Evolutionary conservation across 2,888 invertebrate genomes (phyloP).

Genomic region (Yponomeuta plumbellus): DNA sequence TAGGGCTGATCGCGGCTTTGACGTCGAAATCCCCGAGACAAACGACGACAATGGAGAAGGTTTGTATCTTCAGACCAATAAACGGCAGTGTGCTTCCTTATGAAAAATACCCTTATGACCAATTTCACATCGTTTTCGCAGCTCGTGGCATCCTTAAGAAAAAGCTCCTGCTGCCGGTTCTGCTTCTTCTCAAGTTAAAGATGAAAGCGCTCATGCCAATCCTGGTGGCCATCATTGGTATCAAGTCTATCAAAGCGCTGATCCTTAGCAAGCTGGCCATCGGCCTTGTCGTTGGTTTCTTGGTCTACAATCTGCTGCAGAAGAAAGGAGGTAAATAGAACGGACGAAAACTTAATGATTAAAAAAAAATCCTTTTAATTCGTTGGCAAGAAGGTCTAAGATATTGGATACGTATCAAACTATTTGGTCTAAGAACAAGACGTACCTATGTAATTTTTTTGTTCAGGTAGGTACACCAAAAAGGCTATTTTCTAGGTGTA

Average conservation of each 20-base stretch:
- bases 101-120: neutral
- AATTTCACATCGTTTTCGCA: conserved; percentile 43
- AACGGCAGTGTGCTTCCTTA: neutral
- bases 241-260: conserved; percentile 89
- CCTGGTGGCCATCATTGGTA: conserved; percentile 84
- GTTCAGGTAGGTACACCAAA: too few relatives aligned
- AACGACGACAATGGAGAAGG: conserved; percentile 72
- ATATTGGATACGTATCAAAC: too few relatives aligned
- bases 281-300: conserved; percentile 86
- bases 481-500: too few relatives aligned
- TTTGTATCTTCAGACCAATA: neutral
- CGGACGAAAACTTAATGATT: too few relatives aligned
- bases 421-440: too few relatives aligned
- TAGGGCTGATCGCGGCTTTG: conserved; percentile 80
- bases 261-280: conserved; percentile 90
- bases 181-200: conserved; percentile 88
- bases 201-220: conserved; percentile 90
- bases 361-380: neutral
- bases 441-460: too few relatives aligned
- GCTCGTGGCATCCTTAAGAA: conserved; percentile 89
- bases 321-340: conserved; percentile 85
- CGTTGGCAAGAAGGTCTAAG: too few relatives aligned
- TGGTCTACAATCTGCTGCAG: conserved; percentile 83
- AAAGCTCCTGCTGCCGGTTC: conserved; percentile 86
- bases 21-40: conserved; percentile 76